phyloP scores from a whole-genome alignment of 2,888 invertebrate species.

The Dasysyrphus tricinctus region DNA sequence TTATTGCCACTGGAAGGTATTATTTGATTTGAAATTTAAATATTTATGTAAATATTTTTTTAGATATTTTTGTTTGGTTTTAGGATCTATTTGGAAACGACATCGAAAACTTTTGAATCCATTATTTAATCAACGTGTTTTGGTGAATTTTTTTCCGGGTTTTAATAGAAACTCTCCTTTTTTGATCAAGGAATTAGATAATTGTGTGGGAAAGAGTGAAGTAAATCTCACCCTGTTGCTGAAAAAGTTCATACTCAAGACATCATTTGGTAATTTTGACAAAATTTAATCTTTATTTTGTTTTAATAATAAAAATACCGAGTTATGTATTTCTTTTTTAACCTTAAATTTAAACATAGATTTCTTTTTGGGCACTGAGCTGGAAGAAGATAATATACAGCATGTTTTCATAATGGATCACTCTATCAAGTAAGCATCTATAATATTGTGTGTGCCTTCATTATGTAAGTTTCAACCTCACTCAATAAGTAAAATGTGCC shows the following conservation, averaged over 20 bases:
- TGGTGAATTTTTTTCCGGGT: constrained; percentile 42
- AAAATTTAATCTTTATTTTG: not conserved
- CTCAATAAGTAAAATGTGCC: too few species aligned
- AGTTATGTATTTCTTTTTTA: not conserved
- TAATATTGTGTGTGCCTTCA: too few species aligned
- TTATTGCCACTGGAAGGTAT: not conserved
- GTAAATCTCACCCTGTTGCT: not conserved
- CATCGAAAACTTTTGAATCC: constrained; percentile 63
- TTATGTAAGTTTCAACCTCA: too few species aligned
- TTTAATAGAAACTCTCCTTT: constrained; percentile 40
- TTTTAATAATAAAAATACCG: not conserved
- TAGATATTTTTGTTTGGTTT: not conserved
- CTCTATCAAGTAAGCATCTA: not conserved
- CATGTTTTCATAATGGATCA: constrained; percentile 3
- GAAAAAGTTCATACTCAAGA: not conserved
- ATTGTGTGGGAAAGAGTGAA: constrained; percentile 16
- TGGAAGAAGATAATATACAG: not conserved
- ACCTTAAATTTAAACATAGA: not conserved
- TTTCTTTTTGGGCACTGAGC: not conserved
- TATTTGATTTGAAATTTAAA: not conserved
- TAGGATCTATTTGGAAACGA: constrained; percentile 24
- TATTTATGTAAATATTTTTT: not conserved
- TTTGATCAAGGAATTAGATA: constrained; percentile 27
- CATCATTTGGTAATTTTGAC: constrained; percentile 8
- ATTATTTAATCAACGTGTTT: constrained; percentile 54